A percentile compares a stretch with the other conserved stretches of the same genome.
These are phyloP conservation scores for Girardinus metallicus DNA, from an alignment of 2,797 vertebrate genomes.

Conservation along the genomic window DNA sequence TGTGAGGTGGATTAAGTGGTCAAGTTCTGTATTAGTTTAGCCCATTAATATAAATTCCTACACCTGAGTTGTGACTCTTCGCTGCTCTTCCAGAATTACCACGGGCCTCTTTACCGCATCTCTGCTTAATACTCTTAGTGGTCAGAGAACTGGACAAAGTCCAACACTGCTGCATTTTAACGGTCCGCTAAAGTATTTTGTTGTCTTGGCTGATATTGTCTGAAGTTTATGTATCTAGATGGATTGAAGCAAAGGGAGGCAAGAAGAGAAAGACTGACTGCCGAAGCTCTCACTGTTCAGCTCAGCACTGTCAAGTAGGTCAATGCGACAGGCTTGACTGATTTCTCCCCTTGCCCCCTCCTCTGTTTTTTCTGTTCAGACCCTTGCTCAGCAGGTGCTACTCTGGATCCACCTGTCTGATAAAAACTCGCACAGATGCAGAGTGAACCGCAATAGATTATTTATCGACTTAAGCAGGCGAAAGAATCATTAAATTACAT, in stretches of 20 bases:
- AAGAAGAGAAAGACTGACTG: conserved; percentile 33
- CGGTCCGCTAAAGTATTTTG: not conserved
- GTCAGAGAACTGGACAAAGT: not conserved
- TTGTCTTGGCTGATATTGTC: not conserved
- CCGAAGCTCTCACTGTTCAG: conserved; percentile 44
- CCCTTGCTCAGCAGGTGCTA: conserved; percentile 51
- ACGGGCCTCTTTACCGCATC: not conserved
- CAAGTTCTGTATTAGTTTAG: not conserved
- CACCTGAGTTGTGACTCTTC: not conserved
- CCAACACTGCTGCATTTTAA: not conserved
- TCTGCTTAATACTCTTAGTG: not conserved
- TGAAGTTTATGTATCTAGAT: not conserved
- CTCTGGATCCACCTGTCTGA: conserved; percentile 66
- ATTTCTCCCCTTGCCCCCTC: conserved; percentile 35
- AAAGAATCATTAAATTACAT: conserved; percentile 6
- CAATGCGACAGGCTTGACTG: conserved; percentile 71
- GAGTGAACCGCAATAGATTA: conserved; percentile 38
- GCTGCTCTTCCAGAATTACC: not conserved
- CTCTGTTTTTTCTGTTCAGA: conserved; percentile 52
- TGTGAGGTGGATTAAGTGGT: not conserved
- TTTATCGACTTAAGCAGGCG: not conserved
- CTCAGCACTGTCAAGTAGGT: conserved; percentile 72
- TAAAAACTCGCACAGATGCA: conserved; percentile 56
- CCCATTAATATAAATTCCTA: not conserved
- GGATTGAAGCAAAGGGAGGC: conserved; percentile 9